These are phyloP conservation scores for Momotus momota DNA, from an alignment of 2,797 vertebrate genomes.

Conservation along the genomic window DNA sequence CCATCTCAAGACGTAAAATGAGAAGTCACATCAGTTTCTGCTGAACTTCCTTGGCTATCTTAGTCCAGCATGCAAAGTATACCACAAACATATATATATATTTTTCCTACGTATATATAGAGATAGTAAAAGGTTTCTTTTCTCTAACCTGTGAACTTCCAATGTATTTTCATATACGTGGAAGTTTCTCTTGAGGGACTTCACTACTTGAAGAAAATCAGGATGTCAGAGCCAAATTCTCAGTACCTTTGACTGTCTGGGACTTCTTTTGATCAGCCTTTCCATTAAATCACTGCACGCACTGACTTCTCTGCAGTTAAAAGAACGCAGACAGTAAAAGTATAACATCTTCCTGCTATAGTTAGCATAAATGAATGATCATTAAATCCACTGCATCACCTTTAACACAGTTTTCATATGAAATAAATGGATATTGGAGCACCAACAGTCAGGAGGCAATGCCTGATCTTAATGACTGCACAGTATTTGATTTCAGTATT, in stretches of 20 bases:
- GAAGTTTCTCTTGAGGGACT: not conserved
- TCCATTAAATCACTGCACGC: not conserved
- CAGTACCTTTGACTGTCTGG: not conserved
- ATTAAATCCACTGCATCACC: not conserved
- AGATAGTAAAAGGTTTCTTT: not conserved
- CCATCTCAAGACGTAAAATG: not conserved
- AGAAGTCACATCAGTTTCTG: not conserved
- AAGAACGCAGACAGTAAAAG: not conserved
- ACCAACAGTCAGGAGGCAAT: not conserved
- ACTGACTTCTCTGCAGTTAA: not conserved
- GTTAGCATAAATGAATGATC: not conserved
- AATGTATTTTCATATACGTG: not conserved
- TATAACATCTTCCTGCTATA: not conserved
- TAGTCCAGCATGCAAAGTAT: not conserved
- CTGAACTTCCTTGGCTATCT: accelerated
- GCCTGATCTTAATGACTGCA: not conserved
- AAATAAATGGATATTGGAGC: not conserved
- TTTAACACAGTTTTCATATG: not conserved
- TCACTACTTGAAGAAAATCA: not conserved
- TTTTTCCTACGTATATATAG: not conserved
- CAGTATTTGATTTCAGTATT: not conserved
- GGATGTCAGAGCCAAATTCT: not conserved
- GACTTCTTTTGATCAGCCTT: not conserved
- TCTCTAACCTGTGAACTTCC: not conserved
- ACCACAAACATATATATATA: not conserved